Evolutionary conservation across 2,113 vertebrate genomes (phyloP).

Genomic region (Electrona antarctica): DNA sequence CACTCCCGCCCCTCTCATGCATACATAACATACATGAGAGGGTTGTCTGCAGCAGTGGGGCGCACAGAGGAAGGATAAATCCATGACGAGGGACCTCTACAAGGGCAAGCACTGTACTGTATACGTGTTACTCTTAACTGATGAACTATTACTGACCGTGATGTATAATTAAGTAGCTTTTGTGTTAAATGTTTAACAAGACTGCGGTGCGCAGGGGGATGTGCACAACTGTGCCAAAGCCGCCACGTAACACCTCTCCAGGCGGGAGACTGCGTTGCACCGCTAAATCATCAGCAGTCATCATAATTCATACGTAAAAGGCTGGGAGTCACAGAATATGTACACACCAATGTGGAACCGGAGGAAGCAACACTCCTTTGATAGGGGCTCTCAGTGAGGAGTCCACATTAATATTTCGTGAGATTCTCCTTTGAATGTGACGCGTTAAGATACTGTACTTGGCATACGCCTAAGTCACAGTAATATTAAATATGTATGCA

Average conservation of each 20-base stretch:
- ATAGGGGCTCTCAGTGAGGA: slow-evolving; percentile 5
- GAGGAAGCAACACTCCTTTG: slow-evolving; percentile 12
- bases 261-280: background rate
- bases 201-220: background rate
- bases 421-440: slow-evolving; percentile 20
- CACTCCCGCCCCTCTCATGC: too few relatives aligned
- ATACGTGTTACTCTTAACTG: slow-evolving; percentile 32
- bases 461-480: slow-evolving; percentile 27
- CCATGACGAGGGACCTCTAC: too few relatives aligned
- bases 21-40: background rate
- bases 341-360: background rate
- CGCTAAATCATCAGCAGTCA: slow-evolving; percentile 18
- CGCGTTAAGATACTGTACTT: background rate
- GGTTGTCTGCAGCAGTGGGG: too few relatives aligned
- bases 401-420: slow-evolving; percentile 34
- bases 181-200: slow-evolving; percentile 61
- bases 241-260: slow-evolving; percentile 23
- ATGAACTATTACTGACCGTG: slow-evolving; percentile 64
- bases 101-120: background rate
- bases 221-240: background rate
- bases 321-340: slow-evolving; percentile 4
- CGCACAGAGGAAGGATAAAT: too few relatives aligned
- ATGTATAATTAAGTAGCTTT: slow-evolving; percentile 67
- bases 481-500: slow-evolving; percentile 19
- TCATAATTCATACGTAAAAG: slow-evolving; percentile 33